phyloP scores from a whole-genome alignment of 2,888 invertebrate genomes.

The Folsomia candida region DNA sequence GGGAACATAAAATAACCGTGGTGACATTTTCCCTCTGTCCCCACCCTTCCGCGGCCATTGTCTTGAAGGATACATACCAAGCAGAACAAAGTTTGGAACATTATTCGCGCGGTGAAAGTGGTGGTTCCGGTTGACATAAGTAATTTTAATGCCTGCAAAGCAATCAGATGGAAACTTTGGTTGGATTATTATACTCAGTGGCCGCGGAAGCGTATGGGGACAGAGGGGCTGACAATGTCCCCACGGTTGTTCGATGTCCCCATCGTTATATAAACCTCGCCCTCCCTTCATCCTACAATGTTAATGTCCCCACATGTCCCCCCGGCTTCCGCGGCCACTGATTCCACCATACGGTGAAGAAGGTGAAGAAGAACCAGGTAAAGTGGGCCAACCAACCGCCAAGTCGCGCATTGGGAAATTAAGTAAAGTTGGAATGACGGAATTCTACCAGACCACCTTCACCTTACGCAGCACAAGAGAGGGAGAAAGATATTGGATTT shows the following conservation, averaged over 20 bases:
- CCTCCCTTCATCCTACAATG: no score
- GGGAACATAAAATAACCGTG: no score
- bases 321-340: no score
- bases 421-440: background rate
- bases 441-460: background rate
- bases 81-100: background rate
- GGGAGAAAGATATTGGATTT: background rate
- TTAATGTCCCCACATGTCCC: no score
- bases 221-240: no score
- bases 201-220: background rate
- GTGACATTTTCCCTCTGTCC: no score
- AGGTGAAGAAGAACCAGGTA: background rate
- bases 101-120: background rate
- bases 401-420: background rate
- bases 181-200: background rate
- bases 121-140: background rate
- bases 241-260: no score
- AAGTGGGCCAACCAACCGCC: background rate
- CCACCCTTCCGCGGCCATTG: no score
- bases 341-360: no score
- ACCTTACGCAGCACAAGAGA: background rate
- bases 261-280: no score
- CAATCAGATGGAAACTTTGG: background rate
- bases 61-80: no score
- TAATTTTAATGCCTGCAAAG: background rate